phyloP scores from a whole-genome alignment of 1,140 invertebrate species.

The Cataglyphis hispanica region DNA sequence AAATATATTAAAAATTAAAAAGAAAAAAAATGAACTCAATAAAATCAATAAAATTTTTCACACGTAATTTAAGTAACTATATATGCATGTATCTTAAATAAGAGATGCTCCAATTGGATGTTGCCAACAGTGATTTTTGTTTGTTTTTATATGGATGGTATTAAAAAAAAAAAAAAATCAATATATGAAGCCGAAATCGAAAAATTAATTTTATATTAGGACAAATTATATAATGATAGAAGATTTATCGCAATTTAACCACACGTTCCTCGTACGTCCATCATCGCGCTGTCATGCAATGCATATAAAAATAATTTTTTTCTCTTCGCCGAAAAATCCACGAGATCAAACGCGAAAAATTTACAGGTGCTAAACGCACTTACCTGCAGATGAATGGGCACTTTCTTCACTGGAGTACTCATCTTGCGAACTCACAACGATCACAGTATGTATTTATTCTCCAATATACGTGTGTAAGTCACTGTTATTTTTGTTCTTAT shows the following conservation, averaged over 20 bases:
- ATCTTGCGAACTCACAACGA: constrained; percentile 74
- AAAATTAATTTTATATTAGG: not conserved
- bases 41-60: not conserved
- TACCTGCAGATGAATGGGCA: constrained; percentile 97
- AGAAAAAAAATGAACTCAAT: not conserved
- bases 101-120: not conserved
- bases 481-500: not conserved
- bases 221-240: not conserved
- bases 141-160: not conserved
- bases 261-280: not conserved
- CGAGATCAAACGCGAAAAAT: not conserved
- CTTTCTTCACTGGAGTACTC: constrained; percentile 94
- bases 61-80: too few species aligned
- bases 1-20: not conserved
- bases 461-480: not conserved
- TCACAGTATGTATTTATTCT: constrained; percentile 33
- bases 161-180: not conserved
- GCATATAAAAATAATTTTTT: constrained; percentile 25
- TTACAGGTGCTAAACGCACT: constrained; percentile 75
- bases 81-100: not conserved
- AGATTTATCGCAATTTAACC: not conserved
- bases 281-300: not conserved
- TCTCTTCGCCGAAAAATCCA: not conserved
- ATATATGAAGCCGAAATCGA: not conserved
- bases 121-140: not conserved